Conservation (phyloP, 1,140 invertebrate species). For the Heliothis virescens region DNA sequence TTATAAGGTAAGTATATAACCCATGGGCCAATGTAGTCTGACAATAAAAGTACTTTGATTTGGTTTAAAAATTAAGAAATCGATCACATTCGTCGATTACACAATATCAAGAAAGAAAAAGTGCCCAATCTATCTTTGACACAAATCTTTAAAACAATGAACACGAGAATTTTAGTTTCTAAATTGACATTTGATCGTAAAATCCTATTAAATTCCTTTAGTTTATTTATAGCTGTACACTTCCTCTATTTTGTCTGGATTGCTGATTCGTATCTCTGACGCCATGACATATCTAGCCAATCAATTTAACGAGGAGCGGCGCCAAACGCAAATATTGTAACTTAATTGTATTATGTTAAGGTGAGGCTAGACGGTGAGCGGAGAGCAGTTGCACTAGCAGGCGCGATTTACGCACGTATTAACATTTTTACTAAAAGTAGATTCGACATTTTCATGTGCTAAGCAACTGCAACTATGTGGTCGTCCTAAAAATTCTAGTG, state of each 20-base stretch:
- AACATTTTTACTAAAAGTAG: neutral
- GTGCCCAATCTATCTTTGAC: no score
- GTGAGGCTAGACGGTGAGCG: neutral
- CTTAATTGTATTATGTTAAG: slow-evolving; percentile 47
- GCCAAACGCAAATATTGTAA: slow-evolving; percentile 48
- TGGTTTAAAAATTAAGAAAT: no score
- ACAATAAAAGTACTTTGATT: no score
- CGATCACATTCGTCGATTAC: no score
- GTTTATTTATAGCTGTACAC: neutral
- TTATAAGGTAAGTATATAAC: no score
- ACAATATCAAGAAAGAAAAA: no score
- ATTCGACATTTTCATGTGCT: no score
- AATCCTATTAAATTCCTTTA: neutral
- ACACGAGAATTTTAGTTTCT: no score
- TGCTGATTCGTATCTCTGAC: slow-evolving; percentile 15
- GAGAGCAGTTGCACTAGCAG: neutral
- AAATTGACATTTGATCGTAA: neutral
- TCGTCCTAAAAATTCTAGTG: no score
- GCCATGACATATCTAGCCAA: slow-evolving; percentile 22
- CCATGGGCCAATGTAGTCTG: no score
- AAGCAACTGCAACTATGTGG: no score
- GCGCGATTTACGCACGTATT: neutral
- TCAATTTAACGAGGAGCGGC: slow-evolving; percentile 41
- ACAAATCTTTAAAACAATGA: no score
- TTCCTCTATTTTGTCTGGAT: slow-evolving; percentile 6